These are phyloP conservation scores for Tridacna gigas DNA, from an alignment of 2,888 invertebrate genomes.

Conservation along the genomic window DNA sequence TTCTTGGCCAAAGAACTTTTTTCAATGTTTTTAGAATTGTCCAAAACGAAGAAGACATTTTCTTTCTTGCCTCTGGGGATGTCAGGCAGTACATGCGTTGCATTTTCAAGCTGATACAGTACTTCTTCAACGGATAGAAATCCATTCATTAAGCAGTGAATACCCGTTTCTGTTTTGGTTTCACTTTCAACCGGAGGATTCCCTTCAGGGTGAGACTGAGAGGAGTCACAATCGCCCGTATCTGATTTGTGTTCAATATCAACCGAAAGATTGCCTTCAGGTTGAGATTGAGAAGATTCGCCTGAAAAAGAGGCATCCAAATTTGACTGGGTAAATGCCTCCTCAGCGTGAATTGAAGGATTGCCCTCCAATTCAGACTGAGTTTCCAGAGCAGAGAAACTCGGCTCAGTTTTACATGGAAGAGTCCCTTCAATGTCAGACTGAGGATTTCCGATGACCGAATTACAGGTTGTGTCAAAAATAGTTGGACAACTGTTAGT, in stretches of 20 bases:
- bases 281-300: background rate
- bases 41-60: constrained; percentile 18
- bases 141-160: no score
- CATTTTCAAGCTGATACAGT: background rate
- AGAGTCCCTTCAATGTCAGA: no score
- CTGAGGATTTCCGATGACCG: no score
- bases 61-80: constrained; percentile 13
- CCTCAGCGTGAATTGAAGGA: background rate
- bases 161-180: no score
- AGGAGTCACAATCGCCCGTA: no score
- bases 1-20: background rate
- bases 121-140: background rate
- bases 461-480: no score
- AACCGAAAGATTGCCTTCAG: background rate
- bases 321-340: background rate
- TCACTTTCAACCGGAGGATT: no score
- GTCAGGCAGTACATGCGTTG: background rate
- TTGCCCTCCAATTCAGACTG: background rate
- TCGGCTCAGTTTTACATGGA: no score
- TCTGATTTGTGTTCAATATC: background rate
- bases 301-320: background rate
- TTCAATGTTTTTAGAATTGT: constrained; percentile 15
- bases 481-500: no score
- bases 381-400: background rate
- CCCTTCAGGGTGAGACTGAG: no score